phyloP scores from a whole-genome alignment of 1,140 invertebrate genomes.

The Bombus difficillimus region DNA sequence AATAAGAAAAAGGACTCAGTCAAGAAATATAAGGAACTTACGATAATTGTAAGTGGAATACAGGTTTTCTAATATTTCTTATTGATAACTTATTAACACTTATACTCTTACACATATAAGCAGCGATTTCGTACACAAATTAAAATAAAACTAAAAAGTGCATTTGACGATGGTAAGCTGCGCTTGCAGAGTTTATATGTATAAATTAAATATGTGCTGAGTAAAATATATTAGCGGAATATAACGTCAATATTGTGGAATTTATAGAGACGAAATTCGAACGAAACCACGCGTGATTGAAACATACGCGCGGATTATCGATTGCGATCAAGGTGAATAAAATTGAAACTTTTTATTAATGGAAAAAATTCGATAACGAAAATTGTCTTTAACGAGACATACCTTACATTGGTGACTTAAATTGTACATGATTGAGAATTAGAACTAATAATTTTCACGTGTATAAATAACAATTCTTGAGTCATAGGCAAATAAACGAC shows the following conservation, averaged over 20 bases:
- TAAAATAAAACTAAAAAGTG: conserved; percentile 62
- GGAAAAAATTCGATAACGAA: conserved; percentile 23
- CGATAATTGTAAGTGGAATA: conserved; percentile 56
- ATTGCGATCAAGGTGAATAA: conserved; percentile 39
- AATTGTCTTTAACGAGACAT: conserved; percentile 2
- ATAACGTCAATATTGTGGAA: conserved; percentile 56
- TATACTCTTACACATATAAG: conserved; percentile 65
- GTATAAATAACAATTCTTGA: conserved; percentile 39
- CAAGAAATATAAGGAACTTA: conserved; percentile 36
- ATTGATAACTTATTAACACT: conserved; percentile 64
- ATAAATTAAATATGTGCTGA: conserved; percentile 64
- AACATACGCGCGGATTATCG: conserved; percentile 37
- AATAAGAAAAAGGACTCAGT: conserved; percentile 12
- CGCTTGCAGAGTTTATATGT: conserved; percentile 67
- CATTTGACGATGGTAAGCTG: conserved; percentile 71
- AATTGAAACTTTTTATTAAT: conserved; percentile 51
- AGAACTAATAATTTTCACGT: conserved; percentile 42
- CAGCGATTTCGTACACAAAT: conserved; percentile 63
- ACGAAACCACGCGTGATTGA: conserved; percentile 27
- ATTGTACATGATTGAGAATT: conserved; percentile 36
- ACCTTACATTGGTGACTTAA: conserved; percentile 37
- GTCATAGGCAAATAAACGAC: conserved; percentile 21
- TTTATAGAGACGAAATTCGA: conserved; percentile 41
- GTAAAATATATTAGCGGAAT: conserved; percentile 60
- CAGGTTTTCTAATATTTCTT: conserved; percentile 66